Conservation (phyloP, 2,888 invertebrate genomes). For the Podotricha telesiphe region DNA sequence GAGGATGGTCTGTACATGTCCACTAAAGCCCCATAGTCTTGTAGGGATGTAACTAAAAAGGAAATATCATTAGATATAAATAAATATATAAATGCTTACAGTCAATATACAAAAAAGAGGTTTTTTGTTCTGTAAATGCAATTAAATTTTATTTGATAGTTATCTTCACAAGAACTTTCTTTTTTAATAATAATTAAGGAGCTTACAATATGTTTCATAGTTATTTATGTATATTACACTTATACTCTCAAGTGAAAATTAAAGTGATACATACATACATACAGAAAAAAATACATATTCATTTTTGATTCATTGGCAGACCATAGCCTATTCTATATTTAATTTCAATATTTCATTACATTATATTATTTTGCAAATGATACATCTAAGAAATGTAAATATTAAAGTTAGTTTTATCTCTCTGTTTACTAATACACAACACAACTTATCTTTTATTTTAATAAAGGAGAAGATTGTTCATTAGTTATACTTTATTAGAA, state of each 20-base stretch:
- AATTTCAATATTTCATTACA: too few species aligned
- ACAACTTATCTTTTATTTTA: too few species aligned
- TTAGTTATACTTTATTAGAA: too few species aligned
- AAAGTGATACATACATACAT: too few species aligned
- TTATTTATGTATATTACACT: not conserved
- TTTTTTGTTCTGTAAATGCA: not conserved
- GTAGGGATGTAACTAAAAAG: conserved; percentile 92
- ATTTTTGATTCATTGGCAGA: too few species aligned
- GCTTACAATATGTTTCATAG: not conserved
- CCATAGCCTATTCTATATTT: too few species aligned
- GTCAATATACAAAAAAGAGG: not conserved
- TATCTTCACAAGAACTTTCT: not conserved
- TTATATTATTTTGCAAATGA: too few species aligned
- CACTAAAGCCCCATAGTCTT: conserved; percentile 96
- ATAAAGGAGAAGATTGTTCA: too few species aligned
- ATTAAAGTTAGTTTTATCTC: too few species aligned
- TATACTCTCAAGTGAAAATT: not conserved
- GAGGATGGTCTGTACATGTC: conserved; percentile 96
- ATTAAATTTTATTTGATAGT: not conserved
- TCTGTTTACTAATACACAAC: too few species aligned
- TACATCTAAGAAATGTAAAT: too few species aligned
- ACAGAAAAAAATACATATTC: too few species aligned
- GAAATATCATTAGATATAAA: not conserved
- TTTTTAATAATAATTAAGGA: not conserved
- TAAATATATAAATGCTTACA: not conserved